Percentiles rank a stretch among this genome's conserved stretches.
Evolutionary conservation across 1,140 invertebrate genomes (phyloP).

Genomic region (Diabrotica virgifera): DNA sequence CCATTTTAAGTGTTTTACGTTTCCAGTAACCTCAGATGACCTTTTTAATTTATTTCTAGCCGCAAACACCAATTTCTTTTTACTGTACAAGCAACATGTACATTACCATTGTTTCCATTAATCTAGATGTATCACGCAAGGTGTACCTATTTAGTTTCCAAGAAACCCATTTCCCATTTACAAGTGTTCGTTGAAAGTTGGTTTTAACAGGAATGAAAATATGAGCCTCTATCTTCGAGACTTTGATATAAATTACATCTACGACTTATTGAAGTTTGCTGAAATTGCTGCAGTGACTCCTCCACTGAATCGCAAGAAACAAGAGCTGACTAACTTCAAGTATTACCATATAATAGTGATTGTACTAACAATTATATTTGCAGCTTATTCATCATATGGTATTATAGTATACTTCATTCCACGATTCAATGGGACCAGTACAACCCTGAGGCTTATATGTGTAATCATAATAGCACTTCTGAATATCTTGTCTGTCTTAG

Average conservation of each 20-base stretch:
- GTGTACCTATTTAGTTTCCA: too few species aligned
- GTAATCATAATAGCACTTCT: background rate
- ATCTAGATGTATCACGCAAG: too few species aligned
- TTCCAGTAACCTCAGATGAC: too few species aligned
- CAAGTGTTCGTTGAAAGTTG: too few species aligned
- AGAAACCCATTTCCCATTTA: too few species aligned
- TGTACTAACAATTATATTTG: background rate
- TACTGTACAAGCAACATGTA: too few species aligned
- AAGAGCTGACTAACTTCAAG: constrained; percentile 1
- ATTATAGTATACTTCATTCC: constrained; percentile 9
- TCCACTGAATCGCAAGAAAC: background rate
- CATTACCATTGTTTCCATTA: too few species aligned
- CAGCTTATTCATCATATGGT: constrained; percentile 3
- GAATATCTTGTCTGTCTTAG: constrained; percentile 6
- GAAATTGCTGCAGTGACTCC: constrained; percentile 8
- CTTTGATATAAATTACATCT: constrained; percentile 9
- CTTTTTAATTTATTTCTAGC: too few species aligned
- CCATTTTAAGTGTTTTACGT: too few species aligned
- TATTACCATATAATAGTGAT: constrained; percentile 5
- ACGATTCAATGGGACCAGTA: background rate
- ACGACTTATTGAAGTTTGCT: constrained; percentile 6
- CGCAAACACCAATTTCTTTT: too few species aligned
- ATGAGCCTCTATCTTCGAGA: constrained; percentile 3
- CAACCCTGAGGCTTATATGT: background rate
- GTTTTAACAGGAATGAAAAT: background rate